Percentiles rank a stretch among this genome's conserved stretches.
phyloP scores from a whole-genome alignment of 2,797 vertebrate species.

The Crenuchus spilurus region DNA sequence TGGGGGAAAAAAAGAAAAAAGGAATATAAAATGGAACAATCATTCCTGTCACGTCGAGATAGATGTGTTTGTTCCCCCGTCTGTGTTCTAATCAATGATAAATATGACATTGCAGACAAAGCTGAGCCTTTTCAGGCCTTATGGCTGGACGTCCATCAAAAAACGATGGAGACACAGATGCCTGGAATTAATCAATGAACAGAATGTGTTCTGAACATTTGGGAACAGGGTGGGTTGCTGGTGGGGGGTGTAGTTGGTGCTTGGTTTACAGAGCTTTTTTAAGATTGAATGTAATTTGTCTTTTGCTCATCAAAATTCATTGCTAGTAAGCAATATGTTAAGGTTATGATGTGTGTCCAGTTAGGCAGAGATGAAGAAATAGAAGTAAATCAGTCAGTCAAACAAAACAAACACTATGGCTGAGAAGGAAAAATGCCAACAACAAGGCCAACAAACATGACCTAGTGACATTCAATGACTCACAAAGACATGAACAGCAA shows the following conservation, averaged over 20 bases:
- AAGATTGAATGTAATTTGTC: constrained; percentile 5
- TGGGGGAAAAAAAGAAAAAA: constrained; percentile 2
- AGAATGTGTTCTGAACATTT: constrained; percentile 21
- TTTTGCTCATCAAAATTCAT: constrained; percentile 3
- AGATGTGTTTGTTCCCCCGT: constrained; percentile 57
- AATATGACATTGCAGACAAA: constrained; percentile 63
- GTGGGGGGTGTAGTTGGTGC: not conserved
- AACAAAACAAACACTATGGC: too few relatives aligned
- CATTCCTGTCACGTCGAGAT: constrained; percentile 56
- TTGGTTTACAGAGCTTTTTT: not conserved
- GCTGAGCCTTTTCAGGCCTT: constrained; percentile 61
- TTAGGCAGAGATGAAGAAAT: not conserved
- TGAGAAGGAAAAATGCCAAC: too few relatives aligned
- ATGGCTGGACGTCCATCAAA: constrained; percentile 60
- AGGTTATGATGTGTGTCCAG: not conserved
- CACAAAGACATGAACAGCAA: too few relatives aligned
- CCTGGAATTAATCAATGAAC: constrained; percentile 39
- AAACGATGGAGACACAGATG: constrained; percentile 54
- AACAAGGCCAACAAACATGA: too few relatives aligned
- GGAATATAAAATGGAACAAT: not conserved
- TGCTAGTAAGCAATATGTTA: not conserved
- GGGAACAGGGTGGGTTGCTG: not conserved
- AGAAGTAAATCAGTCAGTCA: too few relatives aligned
- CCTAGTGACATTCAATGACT: too few relatives aligned
- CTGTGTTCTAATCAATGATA: constrained; percentile 68